A percentile compares a stretch with the other conserved stretches of the same genome.
Conservation (phyloP, 1,140 invertebrate genomes). For the Rhopalosiphum padi region DNA sequence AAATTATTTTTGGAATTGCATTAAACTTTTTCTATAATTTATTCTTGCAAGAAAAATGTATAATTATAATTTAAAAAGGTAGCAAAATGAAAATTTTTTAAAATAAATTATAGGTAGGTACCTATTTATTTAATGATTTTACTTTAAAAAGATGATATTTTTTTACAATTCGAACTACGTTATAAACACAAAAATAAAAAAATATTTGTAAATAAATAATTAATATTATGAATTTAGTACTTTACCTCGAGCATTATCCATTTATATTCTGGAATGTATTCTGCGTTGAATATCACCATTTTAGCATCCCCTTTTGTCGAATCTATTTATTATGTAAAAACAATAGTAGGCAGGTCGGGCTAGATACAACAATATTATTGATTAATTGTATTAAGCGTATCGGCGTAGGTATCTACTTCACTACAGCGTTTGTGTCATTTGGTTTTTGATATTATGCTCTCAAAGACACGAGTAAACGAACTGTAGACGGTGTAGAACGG, state of each 20-base stretch:
- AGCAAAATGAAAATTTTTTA: too few species aligned
- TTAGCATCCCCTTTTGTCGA: not conserved
- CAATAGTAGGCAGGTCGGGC: not conserved
- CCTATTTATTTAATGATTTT: not conserved
- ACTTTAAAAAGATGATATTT: not conserved
- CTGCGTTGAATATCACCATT: slow-evolving; percentile 15
- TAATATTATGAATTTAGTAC: not conserved
- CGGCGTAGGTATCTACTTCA: not conserved
- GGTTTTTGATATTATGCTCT: not conserved
- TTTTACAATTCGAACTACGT: not conserved
- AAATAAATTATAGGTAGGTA: not conserved
- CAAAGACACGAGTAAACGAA: not conserved
- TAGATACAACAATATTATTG: not conserved
- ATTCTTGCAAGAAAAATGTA: too few species aligned
- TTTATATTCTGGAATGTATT: slow-evolving; percentile 31
- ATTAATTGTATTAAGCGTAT: not conserved
- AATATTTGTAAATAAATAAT: not conserved
- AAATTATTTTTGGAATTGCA: too few species aligned
- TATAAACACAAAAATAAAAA: not conserved
- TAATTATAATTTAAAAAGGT: too few species aligned
- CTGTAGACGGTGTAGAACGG: not conserved
- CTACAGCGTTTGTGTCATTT: not conserved
- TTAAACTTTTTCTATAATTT: too few species aligned
- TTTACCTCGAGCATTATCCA: slow-evolving; percentile 36
- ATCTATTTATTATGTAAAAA: not conserved